Evolutionary conservation across 2,797 vertebrate genomes (phyloP).

Genomic region (Sebastiscus tertius): DNA sequence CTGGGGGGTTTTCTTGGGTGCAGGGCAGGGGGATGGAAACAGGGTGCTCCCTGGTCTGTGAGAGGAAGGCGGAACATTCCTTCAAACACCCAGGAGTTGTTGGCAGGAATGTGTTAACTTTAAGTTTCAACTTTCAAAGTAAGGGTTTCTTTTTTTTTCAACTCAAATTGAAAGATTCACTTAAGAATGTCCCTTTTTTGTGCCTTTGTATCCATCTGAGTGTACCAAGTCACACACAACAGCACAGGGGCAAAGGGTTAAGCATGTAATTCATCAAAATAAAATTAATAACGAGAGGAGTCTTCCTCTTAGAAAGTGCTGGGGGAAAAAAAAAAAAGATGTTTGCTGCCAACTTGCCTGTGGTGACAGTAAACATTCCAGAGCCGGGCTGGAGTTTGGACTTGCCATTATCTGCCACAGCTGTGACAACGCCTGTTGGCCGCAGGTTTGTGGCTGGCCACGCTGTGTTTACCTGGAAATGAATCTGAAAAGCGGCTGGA

Average conservation of each 20-base stretch:
- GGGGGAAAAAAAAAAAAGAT: conserved; percentile 70
- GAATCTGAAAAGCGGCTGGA: conserved; percentile 89
- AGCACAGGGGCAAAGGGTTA: conserved; percentile 76
- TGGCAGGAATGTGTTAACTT: conserved; percentile 79
- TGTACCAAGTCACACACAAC: conserved; percentile 44
- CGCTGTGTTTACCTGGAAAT: conserved; percentile 92
- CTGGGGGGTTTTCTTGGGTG: conserved; percentile 20
- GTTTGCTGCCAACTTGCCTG: conserved; percentile 89
- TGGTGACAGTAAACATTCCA: conserved; percentile 95
- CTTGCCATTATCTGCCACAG: conserved; percentile 87
- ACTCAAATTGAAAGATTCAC: conserved; percentile 60
- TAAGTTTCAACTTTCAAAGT: conserved; percentile 76
- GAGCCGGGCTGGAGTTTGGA: conserved; percentile 83
- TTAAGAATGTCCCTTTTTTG: conserved; percentile 43
- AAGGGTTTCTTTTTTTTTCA: conserved; percentile 33
- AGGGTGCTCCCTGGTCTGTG: conserved; percentile 32
- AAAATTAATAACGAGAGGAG: conserved; percentile 83
- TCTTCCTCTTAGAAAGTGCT: conserved; percentile 77
- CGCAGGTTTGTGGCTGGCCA: conserved; percentile 85
- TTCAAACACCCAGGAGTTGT: conserved; percentile 79
- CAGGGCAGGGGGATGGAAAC: conserved; percentile 47
- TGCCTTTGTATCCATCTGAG: conserved; percentile 43
- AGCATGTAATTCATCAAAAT: conserved; percentile 83
- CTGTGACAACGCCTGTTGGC: conserved; percentile 89
- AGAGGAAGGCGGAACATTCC: conserved; percentile 71